phyloP scores from a whole-genome alignment of 1,140 invertebrate species.

The Drosophila pandora region DNA sequence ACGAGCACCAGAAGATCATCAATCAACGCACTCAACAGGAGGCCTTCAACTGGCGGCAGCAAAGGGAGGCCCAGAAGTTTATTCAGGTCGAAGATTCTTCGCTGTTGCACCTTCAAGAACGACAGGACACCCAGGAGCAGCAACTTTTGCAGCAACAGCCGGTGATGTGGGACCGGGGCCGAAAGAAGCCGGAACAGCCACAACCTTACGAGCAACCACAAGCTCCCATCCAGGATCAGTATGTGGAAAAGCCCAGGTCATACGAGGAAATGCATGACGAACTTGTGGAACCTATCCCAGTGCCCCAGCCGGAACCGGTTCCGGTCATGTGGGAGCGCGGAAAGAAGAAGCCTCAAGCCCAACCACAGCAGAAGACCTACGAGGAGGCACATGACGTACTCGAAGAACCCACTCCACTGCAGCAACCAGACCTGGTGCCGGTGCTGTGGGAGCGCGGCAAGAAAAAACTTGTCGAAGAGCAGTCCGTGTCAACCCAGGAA shows the following conservation, averaged over 20 bases:
- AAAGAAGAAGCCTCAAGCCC: slow-evolving; percentile 75
- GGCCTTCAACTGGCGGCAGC: slow-evolving; percentile 71
- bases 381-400: slow-evolving; percentile 64
- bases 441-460: slow-evolving; percentile 79
- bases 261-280: slow-evolving; percentile 83
- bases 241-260: slow-evolving; percentile 57
- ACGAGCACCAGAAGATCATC: slow-evolving; percentile 69
- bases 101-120: slow-evolving; percentile 73
- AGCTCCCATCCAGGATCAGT: slow-evolving; percentile 25
- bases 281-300: slow-evolving; percentile 81
- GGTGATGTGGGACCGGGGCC: slow-evolving; percentile 83
- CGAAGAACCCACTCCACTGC: slow-evolving; percentile 40
- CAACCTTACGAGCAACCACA: slow-evolving; percentile 29
- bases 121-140: slow-evolving; percentile 70
- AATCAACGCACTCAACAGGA: slow-evolving; percentile 67
- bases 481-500: slow-evolving; percentile 29
- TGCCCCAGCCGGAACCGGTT: slow-evolving; percentile 10
- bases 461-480: slow-evolving; percentile 48
- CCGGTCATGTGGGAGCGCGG: slow-evolving; percentile 72
- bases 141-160: slow-evolving; percentile 64
- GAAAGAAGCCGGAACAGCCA: slow-evolving; percentile 68
- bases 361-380: slow-evolving; percentile 49
- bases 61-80: slow-evolving; percentile 62
- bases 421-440: slow-evolving; percentile 56
- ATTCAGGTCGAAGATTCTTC: slow-evolving; percentile 74